phyloP scores from a whole-genome alignment of 2,797 vertebrate genomes.

The Lepilemur ruficaudatus region DNA sequence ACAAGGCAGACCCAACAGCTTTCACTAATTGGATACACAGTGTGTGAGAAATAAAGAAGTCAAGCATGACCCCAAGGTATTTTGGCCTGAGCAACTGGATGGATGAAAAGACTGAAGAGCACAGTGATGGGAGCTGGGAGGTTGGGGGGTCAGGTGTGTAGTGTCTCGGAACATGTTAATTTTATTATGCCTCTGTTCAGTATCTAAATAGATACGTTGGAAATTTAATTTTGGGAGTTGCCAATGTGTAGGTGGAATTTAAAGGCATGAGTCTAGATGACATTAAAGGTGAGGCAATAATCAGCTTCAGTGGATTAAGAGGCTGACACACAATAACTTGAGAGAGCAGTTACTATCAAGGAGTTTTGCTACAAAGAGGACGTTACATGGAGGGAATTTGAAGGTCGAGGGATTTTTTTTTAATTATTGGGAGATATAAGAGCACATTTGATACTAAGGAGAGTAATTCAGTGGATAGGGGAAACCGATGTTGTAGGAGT shows the following conservation, averaged over 20 bases:
- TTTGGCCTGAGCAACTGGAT: background rate
- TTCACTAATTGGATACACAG: background rate
- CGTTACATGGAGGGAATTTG: background rate
- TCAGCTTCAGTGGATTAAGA: background rate
- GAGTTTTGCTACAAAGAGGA: background rate
- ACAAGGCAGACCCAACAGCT: background rate
- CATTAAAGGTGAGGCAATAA: background rate
- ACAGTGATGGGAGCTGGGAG: background rate
- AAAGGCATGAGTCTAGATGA: background rate
- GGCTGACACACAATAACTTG: background rate
- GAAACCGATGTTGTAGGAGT: background rate
- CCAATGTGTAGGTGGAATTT: background rate
- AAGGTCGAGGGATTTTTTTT: background rate
- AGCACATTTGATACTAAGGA: background rate
- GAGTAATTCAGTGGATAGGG: background rate
- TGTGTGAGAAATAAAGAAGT: background rate
- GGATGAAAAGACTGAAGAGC: background rate
- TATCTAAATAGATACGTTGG: background rate
- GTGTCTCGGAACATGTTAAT: background rate
- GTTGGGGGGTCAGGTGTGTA: too few relatives aligned
- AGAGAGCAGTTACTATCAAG: background rate
- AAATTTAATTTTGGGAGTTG: background rate
- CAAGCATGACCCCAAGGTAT: background rate
- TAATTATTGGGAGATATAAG: background rate
- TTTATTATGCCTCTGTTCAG: background rate